Evolutionary conservation across 2,113 vertebrate genomes (phyloP).

Genomic region (Chunga burmeisteri): DNA sequence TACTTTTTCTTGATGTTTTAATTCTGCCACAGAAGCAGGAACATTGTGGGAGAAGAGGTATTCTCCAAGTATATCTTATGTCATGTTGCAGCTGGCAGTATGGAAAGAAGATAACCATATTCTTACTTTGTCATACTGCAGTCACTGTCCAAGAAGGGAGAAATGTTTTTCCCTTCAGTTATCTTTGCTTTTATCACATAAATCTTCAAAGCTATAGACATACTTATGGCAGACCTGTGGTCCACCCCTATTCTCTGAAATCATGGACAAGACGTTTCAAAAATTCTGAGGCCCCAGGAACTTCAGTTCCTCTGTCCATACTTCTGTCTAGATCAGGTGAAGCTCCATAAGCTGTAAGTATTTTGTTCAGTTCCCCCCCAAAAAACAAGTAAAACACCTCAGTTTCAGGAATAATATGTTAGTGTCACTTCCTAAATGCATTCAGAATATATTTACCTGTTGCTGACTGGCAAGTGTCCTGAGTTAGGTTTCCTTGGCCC

Average conservation of each 20-base stretch:
- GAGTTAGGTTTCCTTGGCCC: neutral
- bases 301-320: neutral
- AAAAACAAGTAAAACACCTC: neutral
- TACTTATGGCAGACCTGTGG: neutral
- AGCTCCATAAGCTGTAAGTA: neutral
- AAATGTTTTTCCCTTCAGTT: neutral
- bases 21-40: neutral
- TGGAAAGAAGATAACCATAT: neutral
- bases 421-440: neutral
- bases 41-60: neutral
- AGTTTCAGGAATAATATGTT: neutral
- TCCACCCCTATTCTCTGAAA: neutral
- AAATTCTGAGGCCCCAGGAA: neutral
- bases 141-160: neutral
- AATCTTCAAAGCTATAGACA: neutral
- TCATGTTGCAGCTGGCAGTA: neutral
- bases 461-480: neutral
- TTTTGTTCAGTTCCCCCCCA: neutral
- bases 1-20: neutral
- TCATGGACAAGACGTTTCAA: fast-evolving
- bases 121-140: neutral
- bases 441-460: neutral
- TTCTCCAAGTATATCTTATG: neutral
- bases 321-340: neutral
- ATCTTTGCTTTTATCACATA: neutral